Evolutionary conservation across 2,113 vertebrate species (phyloP).

Genomic region (Anarrhichthys ocellatus): DNA sequence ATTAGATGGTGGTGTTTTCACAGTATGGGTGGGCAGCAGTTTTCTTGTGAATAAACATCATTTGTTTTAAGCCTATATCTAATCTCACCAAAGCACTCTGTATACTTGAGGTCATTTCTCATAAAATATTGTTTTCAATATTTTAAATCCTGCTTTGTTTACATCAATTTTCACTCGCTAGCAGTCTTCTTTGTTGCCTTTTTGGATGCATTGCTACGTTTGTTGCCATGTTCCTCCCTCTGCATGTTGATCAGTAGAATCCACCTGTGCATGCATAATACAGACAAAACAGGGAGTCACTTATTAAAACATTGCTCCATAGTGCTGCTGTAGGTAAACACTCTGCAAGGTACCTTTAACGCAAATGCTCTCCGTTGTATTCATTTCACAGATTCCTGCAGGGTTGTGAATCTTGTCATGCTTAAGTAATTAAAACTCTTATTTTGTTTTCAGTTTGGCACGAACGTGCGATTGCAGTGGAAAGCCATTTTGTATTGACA

Average conservation of each 20-base stretch:
- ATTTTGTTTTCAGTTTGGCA: slow-evolving; percentile 27
- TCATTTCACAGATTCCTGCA: neutral
- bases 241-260: neutral
- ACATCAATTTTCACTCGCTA: neutral
- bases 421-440: slow-evolving; percentile 19
- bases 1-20: neutral
- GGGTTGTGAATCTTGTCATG: neutral
- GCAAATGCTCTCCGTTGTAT: no score
- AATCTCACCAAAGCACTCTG: neutral
- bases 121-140: neutral
- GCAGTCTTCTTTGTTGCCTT: neutral
- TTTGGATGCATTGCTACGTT: neutral
- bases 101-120: neutral
- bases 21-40: neutral
- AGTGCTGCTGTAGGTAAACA: neutral
- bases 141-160: neutral
- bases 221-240: neutral
- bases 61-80: neutral
- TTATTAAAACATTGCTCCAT: neutral
- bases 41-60: neutral
- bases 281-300: neutral
- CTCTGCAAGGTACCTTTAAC: neutral
- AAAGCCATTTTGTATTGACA: slow-evolving; percentile 18
- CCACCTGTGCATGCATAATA: neutral
- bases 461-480: neutral